A percentile compares a stretch with the other conserved stretches of the same genome.
These are phyloP conservation scores for Lottia scabra DNA, from an alignment of 2,888 invertebrate genomes.

Conservation along the genomic window DNA sequence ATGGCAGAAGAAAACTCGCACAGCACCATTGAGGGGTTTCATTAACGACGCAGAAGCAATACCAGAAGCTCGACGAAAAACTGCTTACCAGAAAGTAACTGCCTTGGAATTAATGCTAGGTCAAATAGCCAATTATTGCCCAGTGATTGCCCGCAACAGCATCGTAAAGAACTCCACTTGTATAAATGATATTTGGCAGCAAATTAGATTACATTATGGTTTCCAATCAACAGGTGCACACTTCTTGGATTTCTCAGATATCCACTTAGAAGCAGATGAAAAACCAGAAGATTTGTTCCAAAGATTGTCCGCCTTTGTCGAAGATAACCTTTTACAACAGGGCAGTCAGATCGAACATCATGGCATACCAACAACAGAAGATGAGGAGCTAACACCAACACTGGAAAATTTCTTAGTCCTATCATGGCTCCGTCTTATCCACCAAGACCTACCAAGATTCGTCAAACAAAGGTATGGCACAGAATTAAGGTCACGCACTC, in stretches of 20 bases:
- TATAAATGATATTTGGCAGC: neutral
- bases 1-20: slow-evolving; percentile 28
- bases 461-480: slow-evolving; percentile 39
- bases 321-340: slow-evolving; percentile 30
- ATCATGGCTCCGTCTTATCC: slow-evolving; percentile 32
- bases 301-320: slow-evolving; percentile 29
- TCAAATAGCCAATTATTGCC: neutral
- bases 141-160: neutral
- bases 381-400: slow-evolving; percentile 32
- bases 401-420: slow-evolving; percentile 38
- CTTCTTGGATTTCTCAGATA: slow-evolving; percentile 32
- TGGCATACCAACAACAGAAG: slow-evolving; percentile 22
- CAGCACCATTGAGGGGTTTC: slow-evolving; percentile 22
- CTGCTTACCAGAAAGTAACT: neutral
- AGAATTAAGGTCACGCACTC: slow-evolving; percentile 30
- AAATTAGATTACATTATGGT: too few species aligned
- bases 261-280: slow-evolving; percentile 34
- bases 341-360: slow-evolving; percentile 29
- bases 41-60: slow-evolving; percentile 24
- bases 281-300: slow-evolving; percentile 39
- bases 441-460: slow-evolving; percentile 28
- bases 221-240: too few species aligned
- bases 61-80: neutral
- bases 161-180: neutral
- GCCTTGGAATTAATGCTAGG: neutral